These are phyloP conservation scores for Ormyrus nitidulus DNA, from an alignment of 2,888 invertebrate species.

Conservation along the genomic window DNA sequence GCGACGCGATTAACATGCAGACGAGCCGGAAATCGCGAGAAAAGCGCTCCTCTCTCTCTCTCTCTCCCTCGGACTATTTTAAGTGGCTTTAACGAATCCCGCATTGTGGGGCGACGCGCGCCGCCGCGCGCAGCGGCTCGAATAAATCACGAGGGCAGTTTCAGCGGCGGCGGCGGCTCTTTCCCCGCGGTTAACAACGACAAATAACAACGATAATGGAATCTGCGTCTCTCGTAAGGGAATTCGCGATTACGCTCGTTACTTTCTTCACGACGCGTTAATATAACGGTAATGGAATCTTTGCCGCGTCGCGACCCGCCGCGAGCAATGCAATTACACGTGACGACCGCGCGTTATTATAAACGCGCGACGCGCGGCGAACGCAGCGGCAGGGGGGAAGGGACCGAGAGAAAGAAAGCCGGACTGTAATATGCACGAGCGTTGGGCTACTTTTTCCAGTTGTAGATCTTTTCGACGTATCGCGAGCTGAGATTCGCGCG, in stretches of 20 bases:
- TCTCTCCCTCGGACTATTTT: conserved; percentile 26
- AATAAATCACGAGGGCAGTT: conserved; percentile 39
- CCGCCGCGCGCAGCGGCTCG: background rate
- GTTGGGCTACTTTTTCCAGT: too few relatives aligned
- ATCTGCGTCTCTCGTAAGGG: conserved; percentile 40
- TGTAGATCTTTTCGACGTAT: too few relatives aligned
- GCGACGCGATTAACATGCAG: conserved; percentile 50
- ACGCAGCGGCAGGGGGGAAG: background rate
- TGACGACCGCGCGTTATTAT: conserved; percentile 36
- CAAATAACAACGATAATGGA: conserved; percentile 60
- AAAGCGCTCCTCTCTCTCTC: conserved; percentile 1
- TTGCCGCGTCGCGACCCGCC: conserved; percentile 29
- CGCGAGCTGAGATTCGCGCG: too few relatives aligned
- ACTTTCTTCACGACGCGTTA: conserved; percentile 57
- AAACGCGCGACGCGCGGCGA: background rate
- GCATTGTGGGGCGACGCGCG: background rate
- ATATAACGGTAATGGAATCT: conserved; percentile 60
- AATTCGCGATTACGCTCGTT: conserved; percentile 58
- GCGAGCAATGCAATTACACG: conserved; percentile 53
- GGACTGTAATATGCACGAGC: too few relatives aligned
- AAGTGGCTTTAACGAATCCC: conserved; percentile 53
- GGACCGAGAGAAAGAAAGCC: too few relatives aligned
- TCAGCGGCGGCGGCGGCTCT: background rate
- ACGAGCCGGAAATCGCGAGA: conserved; percentile 44
- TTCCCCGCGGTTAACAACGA: conserved; percentile 57